These are phyloP conservation scores for Campylorhamphus procurvoides DNA, from an alignment of 2,113 vertebrate species.

Conservation along the genomic window DNA sequence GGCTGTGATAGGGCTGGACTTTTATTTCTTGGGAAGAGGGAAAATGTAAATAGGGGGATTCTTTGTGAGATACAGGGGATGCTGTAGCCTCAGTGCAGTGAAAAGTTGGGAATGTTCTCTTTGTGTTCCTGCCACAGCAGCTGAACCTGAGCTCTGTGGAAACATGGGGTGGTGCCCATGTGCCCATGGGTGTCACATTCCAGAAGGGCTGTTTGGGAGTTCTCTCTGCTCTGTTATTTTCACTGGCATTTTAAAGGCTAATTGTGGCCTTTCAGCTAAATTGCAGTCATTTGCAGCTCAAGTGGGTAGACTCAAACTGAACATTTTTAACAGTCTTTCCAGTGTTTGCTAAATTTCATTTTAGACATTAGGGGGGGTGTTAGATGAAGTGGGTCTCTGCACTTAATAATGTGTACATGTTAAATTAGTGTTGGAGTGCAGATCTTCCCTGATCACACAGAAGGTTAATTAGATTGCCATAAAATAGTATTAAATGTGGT, in stretches of 20 bases:
- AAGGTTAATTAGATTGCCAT: slow-evolving; percentile 14
- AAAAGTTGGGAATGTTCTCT: background rate
- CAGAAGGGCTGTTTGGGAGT: background rate
- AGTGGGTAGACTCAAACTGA: background rate
- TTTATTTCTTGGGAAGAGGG: background rate
- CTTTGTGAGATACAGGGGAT: background rate
- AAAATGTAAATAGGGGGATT: background rate
- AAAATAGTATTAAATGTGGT: background rate
- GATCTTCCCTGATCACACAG: background rate
- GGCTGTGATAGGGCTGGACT: background rate
- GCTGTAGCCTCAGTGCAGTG: background rate
- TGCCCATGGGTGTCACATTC: background rate
- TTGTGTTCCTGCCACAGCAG: background rate
- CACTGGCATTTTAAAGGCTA: background rate
- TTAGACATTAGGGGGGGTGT: background rate
- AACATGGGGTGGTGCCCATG: background rate
- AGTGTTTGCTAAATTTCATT: background rate
- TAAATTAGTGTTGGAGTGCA: background rate
- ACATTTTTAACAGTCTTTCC: background rate
- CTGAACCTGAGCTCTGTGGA: background rate
- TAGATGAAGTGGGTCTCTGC: background rate
- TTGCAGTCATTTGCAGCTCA: background rate
- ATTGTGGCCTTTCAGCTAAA: background rate
- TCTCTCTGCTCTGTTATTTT: background rate
- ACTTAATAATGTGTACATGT: background rate